Evolutionary conservation across 2,797 vertebrate species (phyloP).

Genomic region (Hylomyscus alleni): DNA sequence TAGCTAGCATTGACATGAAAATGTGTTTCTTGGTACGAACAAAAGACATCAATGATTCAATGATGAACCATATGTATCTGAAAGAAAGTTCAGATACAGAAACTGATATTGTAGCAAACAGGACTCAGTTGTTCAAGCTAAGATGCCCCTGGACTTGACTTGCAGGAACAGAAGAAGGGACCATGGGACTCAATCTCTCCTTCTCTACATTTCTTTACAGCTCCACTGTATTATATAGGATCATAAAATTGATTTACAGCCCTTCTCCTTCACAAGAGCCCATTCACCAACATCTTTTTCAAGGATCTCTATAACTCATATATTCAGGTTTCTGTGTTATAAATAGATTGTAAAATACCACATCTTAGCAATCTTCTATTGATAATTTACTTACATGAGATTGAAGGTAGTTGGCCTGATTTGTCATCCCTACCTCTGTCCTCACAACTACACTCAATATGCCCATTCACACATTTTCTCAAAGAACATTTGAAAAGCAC

Average conservation of each 20-base stretch:
- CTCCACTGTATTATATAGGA: not conserved
- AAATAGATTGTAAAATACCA: not conserved
- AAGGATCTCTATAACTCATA: not conserved
- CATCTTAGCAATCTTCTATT: not conserved
- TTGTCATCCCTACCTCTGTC: not conserved
- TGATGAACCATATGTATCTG: not conserved
- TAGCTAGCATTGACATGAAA: no score
- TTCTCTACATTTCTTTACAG: not conserved
- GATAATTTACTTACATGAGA: not conserved
- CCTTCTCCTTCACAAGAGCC: not conserved
- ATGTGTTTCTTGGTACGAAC: not conserved
- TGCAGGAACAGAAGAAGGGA: not conserved
- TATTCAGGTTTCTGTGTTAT: not conserved
- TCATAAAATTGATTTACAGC: not conserved
- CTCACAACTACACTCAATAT: not conserved
- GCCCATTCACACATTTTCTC: not conserved
- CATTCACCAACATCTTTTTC: not conserved
- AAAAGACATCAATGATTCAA: not conserved
- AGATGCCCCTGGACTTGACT: not conserved
- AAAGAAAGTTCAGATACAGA: not conserved
- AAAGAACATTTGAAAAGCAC: conserved; percentile 62
- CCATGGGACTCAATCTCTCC: not conserved
- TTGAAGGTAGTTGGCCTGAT: not conserved
- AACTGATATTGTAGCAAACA: not conserved
- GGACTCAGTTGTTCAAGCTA: not conserved